Base-by-base conservation (phyloP, 2,888 invertebrate species). In the Megaustenia siamemsis region DNA sequence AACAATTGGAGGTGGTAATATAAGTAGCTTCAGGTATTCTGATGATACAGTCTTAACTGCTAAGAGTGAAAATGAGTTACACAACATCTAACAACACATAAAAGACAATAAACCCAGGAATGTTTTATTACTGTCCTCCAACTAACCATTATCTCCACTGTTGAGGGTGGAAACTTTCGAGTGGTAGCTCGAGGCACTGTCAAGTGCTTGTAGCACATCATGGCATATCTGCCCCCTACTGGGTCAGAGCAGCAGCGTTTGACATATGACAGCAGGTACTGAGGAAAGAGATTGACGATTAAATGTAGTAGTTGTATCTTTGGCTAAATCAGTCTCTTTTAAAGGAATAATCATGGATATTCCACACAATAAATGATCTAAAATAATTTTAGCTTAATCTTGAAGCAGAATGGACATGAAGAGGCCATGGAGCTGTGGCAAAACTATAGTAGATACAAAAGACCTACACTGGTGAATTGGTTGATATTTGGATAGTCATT, bases 141-240 rank as follows among this genome's bases (percentile, higher is more conserved):
- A 81, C 96, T 95, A 94, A 97, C 97, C 81, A 98, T 97, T 80
- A 98, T 97, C 95, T 98, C 98, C 4, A 98, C 97, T 60, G 97
- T 97, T 60, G 98, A 98, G 0, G 98, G 98, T 66, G 98, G 97
- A 94, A 96, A 96, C 89, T 96, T 96, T 66, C 98, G 94, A 1
- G 97, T 96, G 66, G 96, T 96, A 5, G 96, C 96, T 93, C 97
- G 96, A 6, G 96, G 97, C 87, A 97, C 97, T 88, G 97, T 96
- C 90, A 98, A 97, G 95, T 98, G 98, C 92, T 98, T 98, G 82
- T 98, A 95, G 93, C 98, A 98, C 97, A 98, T 98, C 94, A 97
- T 97, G 18, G 98, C 97, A 93, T 97, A 98, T 93, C 98, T 97
- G 12, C 96, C 95, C 38, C 96, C 94, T 15, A 88, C 87, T 69